These are phyloP conservation scores for Triplophysa rosa DNA, from an alignment of 2,113 vertebrate species.

Conservation along the genomic window DNA sequence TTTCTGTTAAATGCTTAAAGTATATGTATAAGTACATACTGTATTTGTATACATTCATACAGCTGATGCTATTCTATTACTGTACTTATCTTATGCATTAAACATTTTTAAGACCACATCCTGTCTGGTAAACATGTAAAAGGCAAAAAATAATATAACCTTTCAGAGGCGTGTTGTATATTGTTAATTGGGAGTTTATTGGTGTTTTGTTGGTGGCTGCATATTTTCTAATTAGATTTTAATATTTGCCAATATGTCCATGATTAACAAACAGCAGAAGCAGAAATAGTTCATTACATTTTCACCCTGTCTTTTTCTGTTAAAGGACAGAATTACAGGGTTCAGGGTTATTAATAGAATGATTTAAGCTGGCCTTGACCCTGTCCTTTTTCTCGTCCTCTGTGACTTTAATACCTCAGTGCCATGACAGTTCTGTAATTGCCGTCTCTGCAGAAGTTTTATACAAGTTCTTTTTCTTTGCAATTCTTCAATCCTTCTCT, in stretches of 20 bases:
- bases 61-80: background rate
- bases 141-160: slow-evolving; percentile 4
- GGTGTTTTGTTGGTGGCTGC: background rate
- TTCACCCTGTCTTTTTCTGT: background rate
- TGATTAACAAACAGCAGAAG: background rate
- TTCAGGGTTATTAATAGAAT: slow-evolving; percentile 28
- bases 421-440: slow-evolving; percentile 46
- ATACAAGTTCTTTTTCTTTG: background rate
- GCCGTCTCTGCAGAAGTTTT: slow-evolving; percentile 6
- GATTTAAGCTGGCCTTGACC: slow-evolving; percentile 11
- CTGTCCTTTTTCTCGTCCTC: slow-evolving; percentile 3
- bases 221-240: background rate
- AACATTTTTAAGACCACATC: background rate
- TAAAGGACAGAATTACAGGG: background rate
- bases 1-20: background rate
- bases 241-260: background rate
- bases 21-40: background rate
- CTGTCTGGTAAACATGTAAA: background rate
- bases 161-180: background rate
- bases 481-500: background rate
- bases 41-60: background rate
- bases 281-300: background rate
- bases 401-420: slow-evolving; percentile 29
- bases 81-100: background rate
- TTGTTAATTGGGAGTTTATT: background rate